Evolutionary conservation across 2,797 vertebrate genomes (phyloP).

Genomic region (Semotilus atromaculatus): DNA sequence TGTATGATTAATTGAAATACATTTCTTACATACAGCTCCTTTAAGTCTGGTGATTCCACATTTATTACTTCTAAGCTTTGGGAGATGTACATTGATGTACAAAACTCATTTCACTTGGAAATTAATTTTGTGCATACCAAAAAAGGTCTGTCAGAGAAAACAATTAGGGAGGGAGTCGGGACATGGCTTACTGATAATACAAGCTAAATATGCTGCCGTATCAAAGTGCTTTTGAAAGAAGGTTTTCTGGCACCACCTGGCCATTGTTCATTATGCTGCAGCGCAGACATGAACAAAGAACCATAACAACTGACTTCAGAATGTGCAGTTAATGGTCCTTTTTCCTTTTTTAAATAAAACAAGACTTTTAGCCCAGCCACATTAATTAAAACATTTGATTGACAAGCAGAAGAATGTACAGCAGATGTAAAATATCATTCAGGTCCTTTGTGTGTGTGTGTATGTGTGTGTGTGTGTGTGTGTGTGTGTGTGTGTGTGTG

Average conservation of each 20-base stretch:
- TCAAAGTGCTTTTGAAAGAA: conserved; percentile 17
- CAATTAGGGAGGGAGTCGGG: conserved; percentile 28
- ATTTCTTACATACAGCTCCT: no score
- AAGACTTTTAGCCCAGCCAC: background rate
- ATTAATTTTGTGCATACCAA: background rate
- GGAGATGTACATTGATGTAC: background rate
- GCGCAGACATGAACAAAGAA: background rate
- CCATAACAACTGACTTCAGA: conserved; percentile 14
- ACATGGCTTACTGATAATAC: conserved; percentile 12
- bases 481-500: no score
- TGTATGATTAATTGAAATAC: no score
- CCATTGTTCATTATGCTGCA: background rate
- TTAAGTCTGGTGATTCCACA: background rate
- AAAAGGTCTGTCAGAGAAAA: conserved; percentile 3
- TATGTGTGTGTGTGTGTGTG: no score
- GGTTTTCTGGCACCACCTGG: conserved; percentile 27
- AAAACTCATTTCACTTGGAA: conserved; percentile 16
- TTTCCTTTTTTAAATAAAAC: background rate
- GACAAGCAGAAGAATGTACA: background rate
- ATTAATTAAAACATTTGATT: background rate
- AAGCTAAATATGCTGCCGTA: background rate
- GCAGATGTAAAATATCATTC: background rate
- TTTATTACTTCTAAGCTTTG: conserved; percentile 14
- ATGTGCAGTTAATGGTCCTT: background rate
- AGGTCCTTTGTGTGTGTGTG: background rate